Percentiles rank a stretch among this genome's conserved stretches.
phyloP scores from a whole-genome alignment of 2,888 invertebrate genomes.

The Sinopyrophorus schimmeli region DNA sequence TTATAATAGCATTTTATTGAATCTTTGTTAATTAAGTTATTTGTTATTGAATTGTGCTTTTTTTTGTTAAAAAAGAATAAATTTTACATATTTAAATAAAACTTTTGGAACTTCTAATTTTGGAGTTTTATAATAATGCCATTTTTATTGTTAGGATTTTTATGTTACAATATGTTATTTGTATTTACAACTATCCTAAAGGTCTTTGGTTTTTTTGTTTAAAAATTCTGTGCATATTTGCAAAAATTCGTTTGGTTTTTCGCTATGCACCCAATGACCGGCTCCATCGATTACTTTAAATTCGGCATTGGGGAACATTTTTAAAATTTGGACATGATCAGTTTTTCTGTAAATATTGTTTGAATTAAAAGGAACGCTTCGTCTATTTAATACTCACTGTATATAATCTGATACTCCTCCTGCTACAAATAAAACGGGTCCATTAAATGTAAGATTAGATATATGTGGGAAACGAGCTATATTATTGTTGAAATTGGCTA shows the following conservation, averaged over 20 bases:
- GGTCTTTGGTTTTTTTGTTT: too few relatives aligned
- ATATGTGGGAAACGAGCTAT: conserved; percentile 62
- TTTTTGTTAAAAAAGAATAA: too few relatives aligned
- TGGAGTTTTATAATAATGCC: too few relatives aligned
- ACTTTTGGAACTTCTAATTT: too few relatives aligned
- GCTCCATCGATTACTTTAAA: conserved; percentile 76
- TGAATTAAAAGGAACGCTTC: background rate
- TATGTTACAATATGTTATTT: too few relatives aligned
- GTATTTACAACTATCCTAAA: too few relatives aligned
- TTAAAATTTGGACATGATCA: conserved; percentile 66
- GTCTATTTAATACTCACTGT: conserved; percentile 58
- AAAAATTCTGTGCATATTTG: conserved; percentile 67
- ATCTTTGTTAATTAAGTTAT: too few relatives aligned
- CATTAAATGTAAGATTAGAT: conserved; percentile 46
- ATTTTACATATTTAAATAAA: too few relatives aligned
- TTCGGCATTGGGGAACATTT: conserved; percentile 72
- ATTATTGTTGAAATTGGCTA: conserved; percentile 65
- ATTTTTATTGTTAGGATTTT: too few relatives aligned
- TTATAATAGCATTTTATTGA: too few relatives aligned
- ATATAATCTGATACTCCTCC: conserved; percentile 81
- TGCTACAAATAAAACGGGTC: conserved; percentile 81
- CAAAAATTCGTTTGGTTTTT: conserved; percentile 81
- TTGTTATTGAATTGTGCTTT: too few relatives aligned
- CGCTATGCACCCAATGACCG: conserved; percentile 93
- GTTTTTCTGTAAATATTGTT: conserved; percentile 48